These are phyloP conservation scores for Drosophila robusta DNA, from an alignment of 2,888 invertebrate species.

Conservation along the genomic window DNA sequence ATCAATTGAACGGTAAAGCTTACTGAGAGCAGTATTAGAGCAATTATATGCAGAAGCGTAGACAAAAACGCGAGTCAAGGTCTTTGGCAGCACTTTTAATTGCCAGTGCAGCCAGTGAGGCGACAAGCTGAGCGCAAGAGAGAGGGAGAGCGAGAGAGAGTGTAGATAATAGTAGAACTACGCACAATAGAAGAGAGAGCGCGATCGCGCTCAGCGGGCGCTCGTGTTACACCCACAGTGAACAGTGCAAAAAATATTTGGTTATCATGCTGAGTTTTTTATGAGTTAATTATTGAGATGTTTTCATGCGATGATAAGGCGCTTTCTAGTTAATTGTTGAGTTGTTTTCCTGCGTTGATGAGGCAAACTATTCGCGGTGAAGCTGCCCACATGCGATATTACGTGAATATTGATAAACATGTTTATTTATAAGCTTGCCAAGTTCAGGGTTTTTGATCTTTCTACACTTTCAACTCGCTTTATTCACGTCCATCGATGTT, in stretches of 20 bases:
- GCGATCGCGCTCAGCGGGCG: slow-evolving; percentile 32
- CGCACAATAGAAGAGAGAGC: neutral
- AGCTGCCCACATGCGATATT: too few species aligned
- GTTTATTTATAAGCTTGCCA: neutral
- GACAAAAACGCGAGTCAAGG: slow-evolving; percentile 67
- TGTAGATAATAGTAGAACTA: neutral
- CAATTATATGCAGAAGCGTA: slow-evolving; percentile 1
- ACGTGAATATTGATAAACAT: neutral
- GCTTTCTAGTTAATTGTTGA: neutral
- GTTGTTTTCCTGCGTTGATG: neutral
- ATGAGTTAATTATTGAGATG: slow-evolving; percentile 11
- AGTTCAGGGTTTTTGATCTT: neutral
- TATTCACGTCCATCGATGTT: too few species aligned
- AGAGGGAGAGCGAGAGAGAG: neutral
- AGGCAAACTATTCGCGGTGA: neutral
- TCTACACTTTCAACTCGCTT: too few species aligned
- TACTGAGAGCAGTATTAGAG: slow-evolving; percentile 8
- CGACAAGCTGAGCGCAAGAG: neutral
- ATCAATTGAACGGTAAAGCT: slow-evolving; percentile 48
- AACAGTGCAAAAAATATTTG: slow-evolving; percentile 4
- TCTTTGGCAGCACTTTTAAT: slow-evolving; percentile 63
- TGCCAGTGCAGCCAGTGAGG: slow-evolving; percentile 47
- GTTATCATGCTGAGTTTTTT: slow-evolving; percentile 42
- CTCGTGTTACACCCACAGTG: slow-evolving; percentile 31
- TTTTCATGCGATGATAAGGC: slow-evolving; percentile 3